Conservation (phyloP, 2,113 vertebrate species). For the Cepphus grylle region DNA sequence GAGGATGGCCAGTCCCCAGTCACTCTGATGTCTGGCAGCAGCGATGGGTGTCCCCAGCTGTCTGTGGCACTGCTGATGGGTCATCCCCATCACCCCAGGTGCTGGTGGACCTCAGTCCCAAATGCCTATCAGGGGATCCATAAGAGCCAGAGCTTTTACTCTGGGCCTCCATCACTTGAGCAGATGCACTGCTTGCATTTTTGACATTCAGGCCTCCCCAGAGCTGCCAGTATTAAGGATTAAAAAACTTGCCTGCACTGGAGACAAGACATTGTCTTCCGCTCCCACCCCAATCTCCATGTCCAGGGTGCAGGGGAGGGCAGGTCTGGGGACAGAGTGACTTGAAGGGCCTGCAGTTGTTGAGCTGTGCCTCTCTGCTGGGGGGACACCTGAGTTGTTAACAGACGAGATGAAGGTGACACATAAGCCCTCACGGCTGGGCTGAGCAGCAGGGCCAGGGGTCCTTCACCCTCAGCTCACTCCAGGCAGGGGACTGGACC, state of each 20-base stretch:
- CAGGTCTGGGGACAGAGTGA: not conserved
- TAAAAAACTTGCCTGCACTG: not conserved
- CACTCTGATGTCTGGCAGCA: accelerated
- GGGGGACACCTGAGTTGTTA: not conserved
- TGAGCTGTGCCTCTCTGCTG: not conserved
- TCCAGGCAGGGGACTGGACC: not conserved
- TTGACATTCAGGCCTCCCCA: not conserved
- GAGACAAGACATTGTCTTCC: not conserved
- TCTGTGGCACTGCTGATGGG: not conserved
- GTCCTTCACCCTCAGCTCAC: not conserved
- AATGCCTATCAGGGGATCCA: not conserved
- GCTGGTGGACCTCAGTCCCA: not conserved
- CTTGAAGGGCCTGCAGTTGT: not conserved
- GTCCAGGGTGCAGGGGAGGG: not conserved
- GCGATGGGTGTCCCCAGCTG: not conserved
- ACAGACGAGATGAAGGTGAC: not conserved
- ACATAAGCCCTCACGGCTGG: not conserved
- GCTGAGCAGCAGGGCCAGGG: not conserved
- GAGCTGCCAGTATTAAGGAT: not conserved
- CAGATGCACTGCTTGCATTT: not conserved
- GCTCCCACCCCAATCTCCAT: not conserved
- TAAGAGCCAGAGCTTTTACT: not conserved
- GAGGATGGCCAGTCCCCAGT: not conserved
- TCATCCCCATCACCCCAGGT: not conserved
- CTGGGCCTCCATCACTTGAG: not conserved